phyloP scores from a whole-genome alignment of 2,888 invertebrate species.

The Metopia argyrocephala region DNA sequence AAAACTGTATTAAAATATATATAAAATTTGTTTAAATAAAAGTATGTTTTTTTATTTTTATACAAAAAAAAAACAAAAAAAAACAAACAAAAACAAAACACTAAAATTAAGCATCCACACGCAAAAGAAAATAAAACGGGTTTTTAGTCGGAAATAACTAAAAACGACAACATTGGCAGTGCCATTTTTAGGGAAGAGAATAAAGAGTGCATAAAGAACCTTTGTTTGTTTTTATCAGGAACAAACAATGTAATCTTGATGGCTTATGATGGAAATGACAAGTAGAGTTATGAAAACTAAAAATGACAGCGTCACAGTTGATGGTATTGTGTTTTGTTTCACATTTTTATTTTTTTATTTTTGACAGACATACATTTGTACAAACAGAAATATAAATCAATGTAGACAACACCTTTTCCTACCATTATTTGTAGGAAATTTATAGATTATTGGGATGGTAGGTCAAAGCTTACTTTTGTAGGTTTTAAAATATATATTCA shows the following conservation, averaged over 20 bases:
- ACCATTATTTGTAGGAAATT: too few species aligned
- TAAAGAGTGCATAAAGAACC: not conserved
- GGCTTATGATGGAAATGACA: not conserved
- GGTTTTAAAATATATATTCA: too few species aligned
- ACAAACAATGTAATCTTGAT: not conserved
- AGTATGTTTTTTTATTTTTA: not conserved
- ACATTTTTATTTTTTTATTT: not conserved
- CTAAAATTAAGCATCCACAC: too few species aligned
- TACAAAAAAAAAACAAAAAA: not conserved
- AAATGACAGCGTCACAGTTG: constrained; percentile 12
- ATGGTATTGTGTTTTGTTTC: constrained; percentile 1
- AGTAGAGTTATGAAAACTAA: constrained; percentile 13
- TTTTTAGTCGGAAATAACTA: too few species aligned
- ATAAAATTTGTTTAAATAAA: too few species aligned
- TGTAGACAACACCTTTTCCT: too few species aligned
- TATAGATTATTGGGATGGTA: too few species aligned
- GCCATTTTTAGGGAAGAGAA: not conserved
- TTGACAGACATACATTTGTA: constrained; percentile 3
- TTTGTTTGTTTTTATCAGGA: not conserved
- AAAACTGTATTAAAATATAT: too few species aligned
- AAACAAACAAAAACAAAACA: not conserved
- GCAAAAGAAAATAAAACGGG: too few species aligned
- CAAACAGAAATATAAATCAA: not conserved
- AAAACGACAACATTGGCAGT: too few species aligned
- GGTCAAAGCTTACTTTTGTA: too few species aligned